Base-by-base conservation (phyloP, 1,140 invertebrate species). In the Camponotus floridanus region DNA sequence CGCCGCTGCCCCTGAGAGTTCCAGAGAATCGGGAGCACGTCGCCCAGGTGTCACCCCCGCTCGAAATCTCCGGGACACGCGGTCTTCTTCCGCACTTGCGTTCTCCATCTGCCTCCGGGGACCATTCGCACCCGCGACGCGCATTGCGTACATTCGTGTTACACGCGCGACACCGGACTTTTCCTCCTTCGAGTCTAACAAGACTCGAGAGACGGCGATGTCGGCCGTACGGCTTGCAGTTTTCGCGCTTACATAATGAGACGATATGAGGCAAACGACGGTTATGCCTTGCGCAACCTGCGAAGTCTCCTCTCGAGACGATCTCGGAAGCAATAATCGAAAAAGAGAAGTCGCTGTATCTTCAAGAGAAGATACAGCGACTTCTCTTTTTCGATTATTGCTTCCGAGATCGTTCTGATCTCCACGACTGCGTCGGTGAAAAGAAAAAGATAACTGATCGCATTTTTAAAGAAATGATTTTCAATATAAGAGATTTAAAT, bases 1-100 rank as follows among this genome's bases (percentile, higher is more conserved):
- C 76, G 18, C 76, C 48, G 86, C 83, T 85, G 81, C 87, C 85
- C 86, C 76, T 88, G 48, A 74, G 80, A 84, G 26, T 51, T 67
- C 36, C 36, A 4, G 36, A 71, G 45, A 61, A 84, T 79, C 62
- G 70, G 26, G 67, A 86, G 68, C 79, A 70, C 45, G 39, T n/a
- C 51, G 11, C 3, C 33, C n/a, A 13, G 3, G 48, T 42, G 26
- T 1, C 42, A 59, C 64, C 51, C 55, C 21, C 42, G 65, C 33
- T 39, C 31, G 8, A 21, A 18, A 33, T 64, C 36, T 15, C n/a
- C 39, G 36, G 3, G n/a, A 3, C 42, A 1, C 42, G 6, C 11
- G 11, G 8, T 31, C 68, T 42, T 76, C 79, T 39, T 39, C 79
- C 26, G 39, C 62, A 89, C 26, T 61, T 45, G 11, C 42, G 26